These are phyloP conservation scores for Papilio aristodemus DNA, from an alignment of 1,140 invertebrate genomes.

Conservation along the genomic window DNA sequence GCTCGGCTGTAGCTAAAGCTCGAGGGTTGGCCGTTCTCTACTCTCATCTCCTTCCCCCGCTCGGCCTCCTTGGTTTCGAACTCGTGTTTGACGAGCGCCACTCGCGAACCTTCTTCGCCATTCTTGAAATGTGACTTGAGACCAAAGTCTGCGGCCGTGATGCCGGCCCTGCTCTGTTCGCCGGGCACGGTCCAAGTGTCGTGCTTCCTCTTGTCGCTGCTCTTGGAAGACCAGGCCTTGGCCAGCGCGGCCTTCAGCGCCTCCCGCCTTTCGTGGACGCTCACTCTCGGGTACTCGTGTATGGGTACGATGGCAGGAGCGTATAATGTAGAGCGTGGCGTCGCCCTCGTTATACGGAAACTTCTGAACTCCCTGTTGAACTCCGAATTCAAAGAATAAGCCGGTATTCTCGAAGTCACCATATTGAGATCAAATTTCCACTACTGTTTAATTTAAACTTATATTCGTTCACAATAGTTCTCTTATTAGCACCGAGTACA, in stretches of 20 bases:
- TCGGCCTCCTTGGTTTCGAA: slow-evolving; percentile 70
- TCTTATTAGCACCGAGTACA: slow-evolving; percentile 68
- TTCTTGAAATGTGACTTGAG: slow-evolving; percentile 58
- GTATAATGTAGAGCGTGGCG: slow-evolving; percentile 70
- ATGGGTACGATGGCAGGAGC: slow-evolving; percentile 77
- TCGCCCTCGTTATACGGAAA: slow-evolving; percentile 77
- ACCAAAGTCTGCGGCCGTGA: slow-evolving; percentile 64
- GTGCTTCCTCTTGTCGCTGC: slow-evolving; percentile 77
- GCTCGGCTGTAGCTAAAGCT: slow-evolving; percentile 64
- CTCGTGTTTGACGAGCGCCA: slow-evolving; percentile 69
- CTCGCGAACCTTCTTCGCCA: slow-evolving; percentile 63
- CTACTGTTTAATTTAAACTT: slow-evolving; percentile 49
- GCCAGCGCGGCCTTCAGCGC: slow-evolving; percentile 77
- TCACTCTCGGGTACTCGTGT: slow-evolving; percentile 78
- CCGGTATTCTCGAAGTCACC: slow-evolving; percentile 81
- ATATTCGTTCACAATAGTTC: slow-evolving; percentile 61
- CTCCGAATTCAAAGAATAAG: slow-evolving; percentile 80
- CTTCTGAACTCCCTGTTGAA: slow-evolving; percentile 81
- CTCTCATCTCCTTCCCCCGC: slow-evolving; percentile 53
- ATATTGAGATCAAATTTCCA: slow-evolving; percentile 80
- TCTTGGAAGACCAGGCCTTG: slow-evolving; percentile 79
- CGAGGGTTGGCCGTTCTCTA: slow-evolving; percentile 57
- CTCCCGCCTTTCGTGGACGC: slow-evolving; percentile 76
- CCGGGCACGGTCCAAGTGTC: slow-evolving; percentile 73
- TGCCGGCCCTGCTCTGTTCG: slow-evolving; percentile 63